A percentile compares a stretch with the other conserved stretches of the same genome.
Conservation (phyloP, 2,797 vertebrate genomes). For the Eremophila alpestris region DNA sequence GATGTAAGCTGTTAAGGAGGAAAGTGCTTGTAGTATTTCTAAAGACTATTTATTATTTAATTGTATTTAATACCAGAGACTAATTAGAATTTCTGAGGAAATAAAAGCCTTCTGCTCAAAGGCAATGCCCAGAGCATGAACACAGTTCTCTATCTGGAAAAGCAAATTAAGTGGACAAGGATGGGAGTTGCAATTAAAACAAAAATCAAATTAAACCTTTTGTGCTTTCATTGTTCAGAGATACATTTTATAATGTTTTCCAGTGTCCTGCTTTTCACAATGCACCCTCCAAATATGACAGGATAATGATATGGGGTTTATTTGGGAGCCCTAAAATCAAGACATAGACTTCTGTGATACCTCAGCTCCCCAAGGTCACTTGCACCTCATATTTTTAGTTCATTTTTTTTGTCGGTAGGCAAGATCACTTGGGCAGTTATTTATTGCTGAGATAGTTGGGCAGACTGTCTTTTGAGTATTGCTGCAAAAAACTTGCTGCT, state of each 20-base stretch:
- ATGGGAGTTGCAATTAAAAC: neutral
- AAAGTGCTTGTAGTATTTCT: constrained; percentile 8
- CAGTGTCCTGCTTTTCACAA: neutral
- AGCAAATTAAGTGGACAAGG: neutral
- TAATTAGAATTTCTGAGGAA: constrained; percentile 2
- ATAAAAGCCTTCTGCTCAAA: neutral
- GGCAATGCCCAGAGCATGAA: neutral
- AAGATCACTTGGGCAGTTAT: neutral
- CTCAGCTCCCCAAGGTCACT: neutral
- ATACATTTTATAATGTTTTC: neutral
- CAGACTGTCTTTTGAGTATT: neutral
- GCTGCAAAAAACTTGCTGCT: neutral
- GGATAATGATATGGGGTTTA: neutral
- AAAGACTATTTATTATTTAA: constrained; percentile 5
- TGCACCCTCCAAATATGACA: neutral
- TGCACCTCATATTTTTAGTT: neutral
- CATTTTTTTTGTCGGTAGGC: neutral
- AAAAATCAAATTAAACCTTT: neutral
- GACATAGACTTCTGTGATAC: neutral
- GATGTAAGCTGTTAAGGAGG: neutral
- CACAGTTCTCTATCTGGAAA: neutral
- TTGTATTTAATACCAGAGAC: neutral
- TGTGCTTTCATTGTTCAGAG: neutral
- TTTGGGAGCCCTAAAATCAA: neutral
- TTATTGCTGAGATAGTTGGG: neutral